A percentile compares a stretch with the other conserved stretches of the same genome.
Conservation (phyloP, 2,113 vertebrate genomes). For the Pomatostomus ruficeps region DNA sequence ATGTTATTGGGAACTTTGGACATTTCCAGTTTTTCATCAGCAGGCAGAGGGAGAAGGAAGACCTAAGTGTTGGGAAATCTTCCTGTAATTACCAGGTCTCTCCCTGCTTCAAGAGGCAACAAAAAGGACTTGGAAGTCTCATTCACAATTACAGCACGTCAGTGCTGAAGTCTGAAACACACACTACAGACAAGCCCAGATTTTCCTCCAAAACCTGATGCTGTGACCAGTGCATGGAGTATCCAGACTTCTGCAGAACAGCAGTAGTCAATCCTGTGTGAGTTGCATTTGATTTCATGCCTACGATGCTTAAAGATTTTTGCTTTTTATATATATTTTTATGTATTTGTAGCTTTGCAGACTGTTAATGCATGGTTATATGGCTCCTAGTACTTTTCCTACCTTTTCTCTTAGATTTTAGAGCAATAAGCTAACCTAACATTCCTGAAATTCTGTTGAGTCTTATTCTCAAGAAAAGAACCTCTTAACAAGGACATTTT, state of each 20-base stretch:
- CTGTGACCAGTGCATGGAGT: not conserved
- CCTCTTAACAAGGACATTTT: not conserved
- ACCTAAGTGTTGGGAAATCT: not conserved
- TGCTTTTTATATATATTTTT: not conserved
- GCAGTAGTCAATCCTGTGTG: not conserved
- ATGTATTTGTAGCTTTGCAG: not conserved
- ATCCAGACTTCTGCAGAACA: not conserved
- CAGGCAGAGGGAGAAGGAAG: not conserved
- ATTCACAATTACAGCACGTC: accelerated
- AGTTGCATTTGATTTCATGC: not conserved
- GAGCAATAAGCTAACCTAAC: not conserved
- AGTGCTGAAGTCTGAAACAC: not conserved
- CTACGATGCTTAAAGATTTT: not conserved
- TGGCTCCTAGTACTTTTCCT: not conserved
- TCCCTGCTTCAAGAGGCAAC: not conserved
- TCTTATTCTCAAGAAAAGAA: not conserved
- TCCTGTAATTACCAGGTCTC: not conserved
- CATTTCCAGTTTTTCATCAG: not conserved
- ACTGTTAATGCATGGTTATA: not conserved
- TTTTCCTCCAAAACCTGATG: not conserved
- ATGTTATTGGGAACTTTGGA: not conserved
- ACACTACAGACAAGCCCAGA: not conserved
- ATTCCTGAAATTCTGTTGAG: not conserved
- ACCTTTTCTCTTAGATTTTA: not conserved
- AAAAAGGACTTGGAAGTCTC: not conserved